These are phyloP conservation scores for Orchestia grillus DNA, from an alignment of 1,140 invertebrate genomes.

Conservation along the genomic window DNA sequence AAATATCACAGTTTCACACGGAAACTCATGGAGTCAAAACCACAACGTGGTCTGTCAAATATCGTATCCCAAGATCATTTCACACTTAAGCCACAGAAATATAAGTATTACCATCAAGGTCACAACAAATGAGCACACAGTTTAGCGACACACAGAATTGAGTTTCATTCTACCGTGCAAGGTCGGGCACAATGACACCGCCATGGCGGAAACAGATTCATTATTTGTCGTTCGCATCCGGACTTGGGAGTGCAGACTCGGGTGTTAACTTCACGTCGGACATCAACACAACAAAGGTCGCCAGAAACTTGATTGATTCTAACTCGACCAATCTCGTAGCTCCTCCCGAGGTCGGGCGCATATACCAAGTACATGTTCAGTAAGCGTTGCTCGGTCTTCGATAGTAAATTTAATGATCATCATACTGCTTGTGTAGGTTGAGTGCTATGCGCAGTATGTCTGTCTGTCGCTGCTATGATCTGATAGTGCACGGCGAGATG, in stretches of 20 bases:
- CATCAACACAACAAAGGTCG: neutral
- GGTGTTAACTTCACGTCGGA: neutral
- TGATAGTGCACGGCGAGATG: neutral
- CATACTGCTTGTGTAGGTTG: neutral
- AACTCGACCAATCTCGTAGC: neutral
- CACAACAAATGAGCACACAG: neutral
- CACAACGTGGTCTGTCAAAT: neutral
- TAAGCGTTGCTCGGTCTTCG: no score
- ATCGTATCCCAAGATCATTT: neutral
- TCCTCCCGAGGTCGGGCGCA: neutral
- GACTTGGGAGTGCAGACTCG: neutral
- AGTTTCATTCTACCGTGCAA: neutral
- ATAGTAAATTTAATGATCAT: neutral
- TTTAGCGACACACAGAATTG: neutral
- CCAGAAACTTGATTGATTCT: neutral
- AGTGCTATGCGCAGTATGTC: no score
- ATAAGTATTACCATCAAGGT: neutral
- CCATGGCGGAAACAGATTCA: neutral
- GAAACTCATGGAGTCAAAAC: neutral
- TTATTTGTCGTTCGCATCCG: neutral
- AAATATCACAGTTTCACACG: neutral
- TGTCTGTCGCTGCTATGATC: neutral
- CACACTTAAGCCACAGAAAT: neutral
- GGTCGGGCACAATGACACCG: neutral
- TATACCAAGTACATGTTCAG: no score